Evolutionary conservation across 2,797 vertebrate species (phyloP), one percentile per base, ranked within the genome.

Genomic region (Pangasius krempfi): DNA sequence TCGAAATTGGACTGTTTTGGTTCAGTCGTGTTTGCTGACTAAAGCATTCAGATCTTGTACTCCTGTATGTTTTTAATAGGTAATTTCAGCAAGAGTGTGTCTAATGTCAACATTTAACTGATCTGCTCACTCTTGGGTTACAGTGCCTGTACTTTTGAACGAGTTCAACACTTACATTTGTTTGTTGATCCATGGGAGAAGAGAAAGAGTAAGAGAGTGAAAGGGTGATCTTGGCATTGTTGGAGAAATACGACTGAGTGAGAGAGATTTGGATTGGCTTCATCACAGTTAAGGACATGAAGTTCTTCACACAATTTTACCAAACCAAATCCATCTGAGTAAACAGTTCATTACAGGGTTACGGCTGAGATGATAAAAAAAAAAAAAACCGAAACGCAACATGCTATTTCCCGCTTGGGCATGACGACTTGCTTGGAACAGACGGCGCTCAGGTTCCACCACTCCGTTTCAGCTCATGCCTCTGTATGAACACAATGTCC

Each of bases 291-390:
- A 56, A 78, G 18, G 37, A 87, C 40, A 52, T 27, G 37, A 73
- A 18, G 50, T 68, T 70, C 58, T 86, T 50, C 52, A 44, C 50
- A 58, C 54, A 47, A 20, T 2, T 85, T 81, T 72, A 52, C 56
- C 5, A 27, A 84, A 66, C 25, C 72, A 82, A 40, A 68, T 87
- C 79, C 60, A 84, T 87, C 80, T 84, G 85, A 62, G 80, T 83
- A 84, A 89, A 87, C 47, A 68, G 33, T 58, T 89, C 70, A 76
- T 89, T 81, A 84, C 16, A 13, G 72, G 25, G 52, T 64, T 81
- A 83, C 27, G 60, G 58, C 80, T 72, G 85, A 75, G 52, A 84
- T 50, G 72, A 6, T 30, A 7, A 44, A 33, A 75, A 40, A 73
- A 78, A 7, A 44, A 33, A 75, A 40, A 73, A 78, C 64, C 81